Base-by-base conservation (phyloP, 30 jellyfish, hydroid and myxozoan species). In the Chrysaora quinquecirrha region DNA sequence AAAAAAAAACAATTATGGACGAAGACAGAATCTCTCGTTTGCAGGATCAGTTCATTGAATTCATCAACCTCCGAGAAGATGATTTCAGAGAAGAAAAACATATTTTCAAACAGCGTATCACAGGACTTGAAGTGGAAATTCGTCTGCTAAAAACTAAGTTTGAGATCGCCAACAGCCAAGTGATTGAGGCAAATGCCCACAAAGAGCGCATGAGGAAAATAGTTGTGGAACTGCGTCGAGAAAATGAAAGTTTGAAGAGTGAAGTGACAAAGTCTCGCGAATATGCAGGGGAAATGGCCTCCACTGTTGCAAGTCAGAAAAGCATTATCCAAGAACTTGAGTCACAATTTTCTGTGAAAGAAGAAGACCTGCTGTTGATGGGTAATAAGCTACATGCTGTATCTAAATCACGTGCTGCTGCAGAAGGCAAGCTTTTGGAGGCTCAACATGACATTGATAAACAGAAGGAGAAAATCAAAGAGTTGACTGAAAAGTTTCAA, bases 381-480 rank as follows among this genome's bases (percentile, higher is more conserved):
- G 90, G 67, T 19, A 64, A 50, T n/a, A 66, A 49, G 35, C 19
- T 80, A 34, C 90, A 80, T 24, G 84, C 65, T 20, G 75, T 52
- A 3, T 29, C 83, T 0, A 80, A 80, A 35, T 18, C 64, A 68
- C 78, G 83, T 9, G 90, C 90, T 25, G 32, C 60, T 1, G 27
- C 49, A 6, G 90, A 80, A 67, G 90, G 90, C 25, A 80, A 67
- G 56, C 71, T 80, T 21, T 35, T 60, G 30, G 90, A 80, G 43
- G 78, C 77, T 1, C 90, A 80, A 47, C 19, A 33, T 48, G 76
- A 46, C 12, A 80, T 46, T 58, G 90, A 80, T 2, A 30, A 38
- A 19, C 90, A 80, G 49, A 58, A 21, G 9, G 90, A 49, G 46
- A 80, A 50, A 38, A 46, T 80, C 0, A 75, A 47, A 18, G 90